Conservation (phyloP, 2,888 invertebrate species). For the Elegia similella region DNA sequence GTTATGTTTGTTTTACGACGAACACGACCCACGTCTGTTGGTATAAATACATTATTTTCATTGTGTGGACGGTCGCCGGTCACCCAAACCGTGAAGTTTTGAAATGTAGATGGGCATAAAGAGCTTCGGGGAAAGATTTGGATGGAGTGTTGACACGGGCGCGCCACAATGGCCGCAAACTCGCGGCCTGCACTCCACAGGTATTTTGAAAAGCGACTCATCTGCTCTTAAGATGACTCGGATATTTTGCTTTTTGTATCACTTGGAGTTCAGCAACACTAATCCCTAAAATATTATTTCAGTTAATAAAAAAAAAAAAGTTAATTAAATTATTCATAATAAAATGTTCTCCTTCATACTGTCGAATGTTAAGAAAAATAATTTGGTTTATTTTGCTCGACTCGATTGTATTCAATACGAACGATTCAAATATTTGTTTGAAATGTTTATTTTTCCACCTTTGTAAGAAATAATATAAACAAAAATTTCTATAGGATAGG, state of each 20-base stretch:
- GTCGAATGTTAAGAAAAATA: not conserved
- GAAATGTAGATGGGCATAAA: constrained; percentile 62
- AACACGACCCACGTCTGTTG: constrained; percentile 31
- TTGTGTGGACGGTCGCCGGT: constrained; percentile 34
- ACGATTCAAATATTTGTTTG: constrained; percentile 26
- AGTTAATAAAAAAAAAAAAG: too few relatives aligned
- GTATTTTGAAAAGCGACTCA: constrained; percentile 62
- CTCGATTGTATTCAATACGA: not conserved
- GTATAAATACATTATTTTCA: constrained; percentile 42
- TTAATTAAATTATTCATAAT: constrained; percentile 1
- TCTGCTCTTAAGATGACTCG: constrained; percentile 64
- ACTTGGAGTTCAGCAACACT: constrained; percentile 30
- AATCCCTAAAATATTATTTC: constrained; percentile 7
- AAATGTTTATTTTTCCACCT: constrained; percentile 45
- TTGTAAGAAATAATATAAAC: constrained; percentile 42
- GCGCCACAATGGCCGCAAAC: constrained; percentile 70
- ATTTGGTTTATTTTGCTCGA: not conserved
- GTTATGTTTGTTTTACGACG: constrained; percentile 37
- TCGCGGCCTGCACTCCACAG: constrained; percentile 50
- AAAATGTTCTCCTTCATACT: constrained; percentile 2
- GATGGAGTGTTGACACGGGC: constrained; percentile 67
- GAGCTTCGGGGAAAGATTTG: constrained; percentile 63
- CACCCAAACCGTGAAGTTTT: constrained; percentile 64
- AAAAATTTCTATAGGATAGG: constrained; percentile 31
- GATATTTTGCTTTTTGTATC: constrained; percentile 39